Base-by-base conservation (phyloP, 2,797 vertebrate genomes). In the Numenius phaeopus region DNA sequence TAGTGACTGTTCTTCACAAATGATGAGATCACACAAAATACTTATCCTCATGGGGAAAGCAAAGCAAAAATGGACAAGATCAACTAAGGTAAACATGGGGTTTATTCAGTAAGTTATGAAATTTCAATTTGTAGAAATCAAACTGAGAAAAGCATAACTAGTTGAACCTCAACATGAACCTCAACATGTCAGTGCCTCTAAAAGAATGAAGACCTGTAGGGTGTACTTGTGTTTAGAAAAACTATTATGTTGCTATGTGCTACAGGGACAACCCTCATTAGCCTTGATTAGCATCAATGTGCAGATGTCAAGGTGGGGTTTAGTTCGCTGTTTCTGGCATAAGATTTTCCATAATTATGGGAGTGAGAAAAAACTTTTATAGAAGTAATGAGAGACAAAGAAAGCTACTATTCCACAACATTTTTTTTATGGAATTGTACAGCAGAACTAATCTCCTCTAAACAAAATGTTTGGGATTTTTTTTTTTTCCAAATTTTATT, bases 271-370 rank as follows among this genome's bases (percentile, higher is more conserved):
- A 42, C 39, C 26, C 30, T 79, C 87, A 89, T 94, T 94, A 95
- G 24, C 29, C 27, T 65, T 91, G 62, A 95, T 96, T 96, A 90
- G 1, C 77, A 87, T 52, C 73, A 84, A 42, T 50, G 34, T 71
- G 71, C 39, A 90, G 89, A 94, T 54, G 85, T 79, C 77, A 84
- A 94, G 70, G 77, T 89, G 90, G 55, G 40, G 88, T 79, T 93
- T 89, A 72, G 50, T 76, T 95, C 4, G 0, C 37, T 90, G n/a
- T 66, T 96, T 94, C 76, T 91, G 73, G n/a, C 83, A 84, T 91
- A 69, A 95, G 22, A 70, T 77, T 96, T 97, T 95, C 90, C 94
- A 44, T 97, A 90, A 86, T 91, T 91, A 93, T n/a, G 14, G 14
- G n/a, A 90, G 42, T 29, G 30, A 89, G 23, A 87, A 80, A 72